phyloP scores from a whole-genome alignment of 2,888 invertebrate genomes.

The Mythimna albipuncta region DNA sequence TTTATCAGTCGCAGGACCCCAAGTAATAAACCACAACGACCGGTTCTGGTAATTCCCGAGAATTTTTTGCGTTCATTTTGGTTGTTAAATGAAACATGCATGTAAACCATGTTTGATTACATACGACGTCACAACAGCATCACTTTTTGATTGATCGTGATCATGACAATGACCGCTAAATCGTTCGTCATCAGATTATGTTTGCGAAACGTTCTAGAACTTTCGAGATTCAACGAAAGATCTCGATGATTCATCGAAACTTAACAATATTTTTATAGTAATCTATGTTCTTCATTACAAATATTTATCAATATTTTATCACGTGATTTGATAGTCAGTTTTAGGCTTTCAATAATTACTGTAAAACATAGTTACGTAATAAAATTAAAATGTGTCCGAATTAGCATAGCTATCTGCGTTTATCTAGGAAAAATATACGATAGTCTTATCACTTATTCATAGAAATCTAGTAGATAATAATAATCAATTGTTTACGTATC shows the following conservation, averaged over 20 bases:
- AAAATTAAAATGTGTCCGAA: constrained; percentile 10
- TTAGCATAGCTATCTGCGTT: constrained; percentile 7
- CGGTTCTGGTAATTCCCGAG: not conserved
- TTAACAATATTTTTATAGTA: not conserved
- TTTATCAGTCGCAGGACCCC: not conserved
- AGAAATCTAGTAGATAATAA: constrained; percentile 22
- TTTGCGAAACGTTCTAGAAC: constrained; percentile 29
- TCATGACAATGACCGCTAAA: constrained; percentile 8
- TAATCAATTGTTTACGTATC: constrained; percentile 18
- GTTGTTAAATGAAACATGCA: not conserved
- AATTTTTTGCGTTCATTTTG: not conserved
- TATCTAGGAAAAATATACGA: constrained; percentile 35
- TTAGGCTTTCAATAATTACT: constrained; percentile 8
- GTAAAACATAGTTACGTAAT: constrained; percentile 26
- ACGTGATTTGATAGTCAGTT: constrained; percentile 12
- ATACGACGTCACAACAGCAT: not conserved
- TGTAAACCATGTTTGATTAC: not conserved
- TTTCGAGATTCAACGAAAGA: not conserved
- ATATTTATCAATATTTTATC: constrained; percentile 19
- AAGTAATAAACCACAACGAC: not conserved
- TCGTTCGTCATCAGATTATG: constrained; percentile 20
- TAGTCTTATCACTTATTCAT: constrained; percentile 26
- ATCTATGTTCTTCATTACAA: constrained; percentile 9
- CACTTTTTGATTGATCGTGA: constrained; percentile 23
- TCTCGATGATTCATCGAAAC: not conserved